Evolutionary conservation across 1,140 invertebrate genomes (phyloP).

Genomic region (Polypedilum pembai): DNA sequence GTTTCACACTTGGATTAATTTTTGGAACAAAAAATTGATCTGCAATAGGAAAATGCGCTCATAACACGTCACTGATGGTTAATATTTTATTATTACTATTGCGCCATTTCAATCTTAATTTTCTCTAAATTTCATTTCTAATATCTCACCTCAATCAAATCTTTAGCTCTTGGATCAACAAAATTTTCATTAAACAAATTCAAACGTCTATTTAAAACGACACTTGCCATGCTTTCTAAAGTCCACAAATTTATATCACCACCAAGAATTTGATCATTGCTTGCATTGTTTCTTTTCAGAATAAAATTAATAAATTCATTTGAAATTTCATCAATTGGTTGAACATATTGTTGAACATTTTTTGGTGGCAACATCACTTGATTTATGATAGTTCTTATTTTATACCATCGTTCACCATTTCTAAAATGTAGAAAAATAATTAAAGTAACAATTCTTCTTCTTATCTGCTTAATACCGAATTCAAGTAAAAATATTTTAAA

Average conservation of each 20-base stretch:
- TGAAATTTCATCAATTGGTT: conserved; percentile 44
- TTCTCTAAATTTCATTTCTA: too few species aligned
- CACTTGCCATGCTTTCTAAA: conserved; percentile 55
- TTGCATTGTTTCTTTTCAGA: conserved; percentile 35
- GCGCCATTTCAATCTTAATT: too few species aligned
- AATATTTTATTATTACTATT: too few species aligned
- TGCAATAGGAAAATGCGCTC: too few species aligned
- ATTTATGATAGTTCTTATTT: conserved; percentile 32
- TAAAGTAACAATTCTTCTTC: background rate
- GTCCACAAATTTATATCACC: conserved; percentile 57
- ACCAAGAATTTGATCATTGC: conserved; percentile 48
- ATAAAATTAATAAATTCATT: conserved; percentile 33
- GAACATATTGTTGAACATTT: conserved; percentile 44
- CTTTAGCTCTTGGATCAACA: background rate
- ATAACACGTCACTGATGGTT: too few species aligned
- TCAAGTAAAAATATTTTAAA: background rate
- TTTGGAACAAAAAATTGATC: too few species aligned
- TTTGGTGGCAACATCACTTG: conserved; percentile 46
- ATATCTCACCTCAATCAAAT: background rate
- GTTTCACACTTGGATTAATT: too few species aligned
- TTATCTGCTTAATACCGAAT: too few species aligned
- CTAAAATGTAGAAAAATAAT: conserved; percentile 33
- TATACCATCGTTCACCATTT: conserved; percentile 32
- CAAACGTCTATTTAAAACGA: conserved; percentile 58
- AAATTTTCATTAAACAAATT: conserved; percentile 44